A percentile compares a stretch with the other conserved stretches of the same genome.
These are phyloP conservation scores for Bufo bufo DNA, from an alignment of 2,113 vertebrate genomes.

Conservation along the genomic window DNA sequence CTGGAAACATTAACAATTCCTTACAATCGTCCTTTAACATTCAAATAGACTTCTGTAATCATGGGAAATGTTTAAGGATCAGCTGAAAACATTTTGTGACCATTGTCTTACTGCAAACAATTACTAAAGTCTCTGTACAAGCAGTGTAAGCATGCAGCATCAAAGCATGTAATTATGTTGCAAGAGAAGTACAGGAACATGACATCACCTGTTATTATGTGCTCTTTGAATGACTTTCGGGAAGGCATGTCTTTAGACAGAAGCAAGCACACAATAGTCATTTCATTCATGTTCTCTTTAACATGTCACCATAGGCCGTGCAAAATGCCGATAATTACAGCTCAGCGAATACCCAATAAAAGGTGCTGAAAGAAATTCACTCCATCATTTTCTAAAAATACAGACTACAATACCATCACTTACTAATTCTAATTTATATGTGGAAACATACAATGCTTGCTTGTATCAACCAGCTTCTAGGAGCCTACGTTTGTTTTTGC, in stretches of 20 bases:
- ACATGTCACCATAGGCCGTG: slow-evolving; percentile 33
- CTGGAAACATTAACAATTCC: too few relatives aligned
- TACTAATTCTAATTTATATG: slow-evolving; percentile 9
- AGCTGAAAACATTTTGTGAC: neutral
- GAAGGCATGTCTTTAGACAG: slow-evolving; percentile 26
- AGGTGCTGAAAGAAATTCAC: slow-evolving; percentile 21
- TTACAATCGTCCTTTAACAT: neutral
- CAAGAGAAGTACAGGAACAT: slow-evolving; percentile 39
- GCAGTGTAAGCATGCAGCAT: slow-evolving; percentile 13
- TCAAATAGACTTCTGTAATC: neutral
- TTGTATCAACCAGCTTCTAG: neutral
- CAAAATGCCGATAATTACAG: slow-evolving; percentile 40
- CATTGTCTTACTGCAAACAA: slow-evolving; percentile 32
- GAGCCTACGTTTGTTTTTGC: neutral
- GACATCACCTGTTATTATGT: slow-evolving; percentile 54
- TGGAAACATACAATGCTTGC: slow-evolving; percentile 1
- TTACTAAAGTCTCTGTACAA: neutral
- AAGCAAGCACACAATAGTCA: slow-evolving; percentile 43
- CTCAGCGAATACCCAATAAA: slow-evolving; percentile 17
- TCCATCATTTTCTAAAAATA: slow-evolving; percentile 30
- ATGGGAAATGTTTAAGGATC: neutral
- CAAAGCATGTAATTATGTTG: slow-evolving; percentile 41
- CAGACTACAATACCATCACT: slow-evolving; percentile 30
- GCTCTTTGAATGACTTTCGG: slow-evolving; percentile 37
- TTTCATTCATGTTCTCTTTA: slow-evolving; percentile 43